phyloP scores from a whole-genome alignment of 2,888 invertebrate species.

The Notocelia uddmanniana region DNA sequence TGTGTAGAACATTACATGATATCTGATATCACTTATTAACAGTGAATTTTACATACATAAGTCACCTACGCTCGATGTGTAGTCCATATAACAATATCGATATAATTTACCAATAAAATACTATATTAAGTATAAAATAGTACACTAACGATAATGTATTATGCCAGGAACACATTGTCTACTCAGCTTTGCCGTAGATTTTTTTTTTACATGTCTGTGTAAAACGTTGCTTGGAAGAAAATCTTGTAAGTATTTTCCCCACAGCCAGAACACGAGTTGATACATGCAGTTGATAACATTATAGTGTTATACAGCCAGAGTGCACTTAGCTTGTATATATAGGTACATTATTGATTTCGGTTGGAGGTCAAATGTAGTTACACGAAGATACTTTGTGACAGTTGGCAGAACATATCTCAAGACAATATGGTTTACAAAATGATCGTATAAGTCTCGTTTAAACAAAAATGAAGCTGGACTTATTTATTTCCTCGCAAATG shows the following conservation, averaged over 20 bases:
- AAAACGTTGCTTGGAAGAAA: neutral
- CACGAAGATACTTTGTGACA: neutral
- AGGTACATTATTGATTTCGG: constrained; percentile 6
- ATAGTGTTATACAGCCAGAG: neutral
- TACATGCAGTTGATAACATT: constrained; percentile 1
- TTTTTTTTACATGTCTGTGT: neutral
- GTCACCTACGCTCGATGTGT: constrained; percentile 28
- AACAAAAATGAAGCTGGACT: too few relatives aligned
- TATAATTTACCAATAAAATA: constrained; percentile 22
- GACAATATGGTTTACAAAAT: neutral
- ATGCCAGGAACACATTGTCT: constrained; percentile 17
- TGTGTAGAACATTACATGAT: neutral
- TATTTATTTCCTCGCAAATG: too few relatives aligned
- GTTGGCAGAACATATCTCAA: neutral
- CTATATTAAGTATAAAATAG: constrained; percentile 21
- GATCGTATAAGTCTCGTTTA: too few relatives aligned
- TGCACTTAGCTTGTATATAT: neutral
- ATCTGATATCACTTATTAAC: neutral
- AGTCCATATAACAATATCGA: constrained; percentile 13
- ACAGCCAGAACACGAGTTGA: neutral
- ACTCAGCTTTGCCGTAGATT: constrained; percentile 22
- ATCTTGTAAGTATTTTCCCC: neutral
- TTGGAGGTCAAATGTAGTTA: neutral
- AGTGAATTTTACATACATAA: constrained; percentile 9
- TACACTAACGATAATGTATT: constrained; percentile 13